Evolutionary conservation across 2,797 vertebrate species (phyloP), one percentile per base, ranked within the genome.

Genomic region (Pipistrellus nathusii): DNA sequence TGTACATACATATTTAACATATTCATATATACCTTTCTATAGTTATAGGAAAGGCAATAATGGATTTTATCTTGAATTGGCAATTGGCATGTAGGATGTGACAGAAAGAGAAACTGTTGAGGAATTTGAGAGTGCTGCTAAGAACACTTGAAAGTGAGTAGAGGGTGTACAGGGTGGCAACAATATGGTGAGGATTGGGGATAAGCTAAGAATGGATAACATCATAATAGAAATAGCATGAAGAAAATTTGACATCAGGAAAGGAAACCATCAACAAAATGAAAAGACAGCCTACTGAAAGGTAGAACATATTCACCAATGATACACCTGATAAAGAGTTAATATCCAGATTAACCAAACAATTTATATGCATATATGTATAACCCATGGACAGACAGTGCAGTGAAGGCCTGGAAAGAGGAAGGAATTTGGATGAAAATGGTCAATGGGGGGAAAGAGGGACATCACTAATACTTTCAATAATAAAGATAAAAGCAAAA

Each of bases 201-300:
- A 51, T 72, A 35, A 94, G 5, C 41, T 81, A 84, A 27, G 38
- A 68, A 23, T 21, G 20, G 25, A 77, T 93, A 72, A 72, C 11
- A 88, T 35, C 76, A 55, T 59, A 86, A 90, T 86, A 78, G n/a
- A 95, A 91, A 90, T 77, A 73, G 53, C 69, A 88, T 73, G 20
- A 41, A 88, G 46, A 71, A 57, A 71, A 69, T 68, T 91, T 69
- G 23, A 46, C 57, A 64, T 23, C 27, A 89, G 64, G 25, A 80
- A 48, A 80, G 18, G 59, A 62, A 62, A 62, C 59, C 27, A 62
- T 27, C 59, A 62, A 30, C 27, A 62, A 62, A 62, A 6, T 30
- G 59, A 30, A 11, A 59, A 62, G 59, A 62, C 25, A 62, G 14
- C 59, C 59, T 30, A 62, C 59, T 30, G 13, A 14, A 62, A 30